A percentile compares a stretch with the other conserved stretches of the same genome.
Conservation (phyloP, 2,113 vertebrate genomes). For the Leptobrachium leishanense region DNA sequence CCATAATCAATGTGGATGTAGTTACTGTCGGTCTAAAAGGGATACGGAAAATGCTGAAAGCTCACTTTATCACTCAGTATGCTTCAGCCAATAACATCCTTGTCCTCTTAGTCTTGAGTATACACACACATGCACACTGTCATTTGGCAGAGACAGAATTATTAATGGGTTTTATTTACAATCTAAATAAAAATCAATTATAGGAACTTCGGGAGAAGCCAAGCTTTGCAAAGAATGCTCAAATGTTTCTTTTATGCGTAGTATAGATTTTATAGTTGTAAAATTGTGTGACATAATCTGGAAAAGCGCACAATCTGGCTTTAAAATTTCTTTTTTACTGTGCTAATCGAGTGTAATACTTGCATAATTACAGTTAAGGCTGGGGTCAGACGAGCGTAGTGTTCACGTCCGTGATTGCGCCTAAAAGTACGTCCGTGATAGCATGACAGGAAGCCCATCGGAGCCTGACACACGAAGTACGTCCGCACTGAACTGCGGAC, state of each 20-base stretch:
- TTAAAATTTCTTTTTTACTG: not conserved
- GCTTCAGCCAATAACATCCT: conserved; percentile 22
- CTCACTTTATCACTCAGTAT: conserved; percentile 16
- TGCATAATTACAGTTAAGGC: not conserved
- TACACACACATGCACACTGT: not conserved
- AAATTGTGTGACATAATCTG: too few relatives aligned
- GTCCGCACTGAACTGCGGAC: too few relatives aligned
- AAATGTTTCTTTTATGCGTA: too few relatives aligned
- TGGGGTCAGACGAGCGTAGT: too few relatives aligned
- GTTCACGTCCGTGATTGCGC: too few relatives aligned
- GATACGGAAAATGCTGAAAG: conserved; percentile 29
- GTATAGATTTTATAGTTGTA: too few relatives aligned
- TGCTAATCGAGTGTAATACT: not conserved
- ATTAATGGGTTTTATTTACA: conserved; percentile 15
- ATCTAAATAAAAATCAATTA: conserved; percentile 22
- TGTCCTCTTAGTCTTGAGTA: not conserved
- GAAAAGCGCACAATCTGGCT: too few relatives aligned
- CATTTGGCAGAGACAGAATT: not conserved
- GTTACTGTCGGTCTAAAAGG: conserved; percentile 8
- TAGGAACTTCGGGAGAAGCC: conserved; percentile 8
- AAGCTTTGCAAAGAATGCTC: not conserved
- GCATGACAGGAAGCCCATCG: too few relatives aligned
- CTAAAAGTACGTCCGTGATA: too few relatives aligned
- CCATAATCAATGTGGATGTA: conserved; percentile 4
- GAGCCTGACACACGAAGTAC: too few relatives aligned